Evolutionary conservation across 2,113 vertebrate genomes (phyloP).

Genomic region (Excalfactoria chinensis): DNA sequence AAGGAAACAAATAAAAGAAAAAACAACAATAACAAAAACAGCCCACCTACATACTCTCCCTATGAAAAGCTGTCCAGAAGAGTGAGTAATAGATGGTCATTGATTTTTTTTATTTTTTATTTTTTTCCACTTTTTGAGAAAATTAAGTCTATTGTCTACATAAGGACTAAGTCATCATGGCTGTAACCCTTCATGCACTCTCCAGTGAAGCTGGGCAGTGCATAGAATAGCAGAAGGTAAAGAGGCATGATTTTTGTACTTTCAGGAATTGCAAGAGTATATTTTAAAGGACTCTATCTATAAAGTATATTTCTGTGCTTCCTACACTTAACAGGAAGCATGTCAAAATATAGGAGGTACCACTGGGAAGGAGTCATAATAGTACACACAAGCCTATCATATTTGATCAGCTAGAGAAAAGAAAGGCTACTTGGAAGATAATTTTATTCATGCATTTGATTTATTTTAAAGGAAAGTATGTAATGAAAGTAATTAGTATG

Average conservation of each 20-base stretch:
- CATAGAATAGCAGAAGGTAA: background rate
- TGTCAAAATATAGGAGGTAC: background rate
- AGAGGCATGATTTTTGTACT: background rate
- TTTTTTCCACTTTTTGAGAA: background rate
- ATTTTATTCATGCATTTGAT: background rate
- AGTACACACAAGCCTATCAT: accelerated
- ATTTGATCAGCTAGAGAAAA: background rate
- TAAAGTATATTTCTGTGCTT: background rate
- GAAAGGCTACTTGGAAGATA: background rate
- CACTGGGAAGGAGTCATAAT: background rate
- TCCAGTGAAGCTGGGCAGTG: background rate
- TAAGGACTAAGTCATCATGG: background rate
- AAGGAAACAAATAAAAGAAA: background rate
- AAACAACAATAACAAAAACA: background rate
- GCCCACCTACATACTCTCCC: background rate
- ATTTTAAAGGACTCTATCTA: background rate
- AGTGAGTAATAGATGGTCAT: background rate
- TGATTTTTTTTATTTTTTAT: no score
- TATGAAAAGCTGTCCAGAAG: background rate
- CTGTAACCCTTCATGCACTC: background rate
- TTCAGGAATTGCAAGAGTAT: background rate
- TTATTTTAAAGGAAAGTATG: background rate
- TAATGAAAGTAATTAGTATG: background rate
- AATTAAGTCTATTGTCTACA: background rate
- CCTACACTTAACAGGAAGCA: background rate